These are phyloP conservation scores for Bellardia bayeri DNA, from an alignment of 2,888 invertebrate species.

Conservation along the genomic window DNA sequence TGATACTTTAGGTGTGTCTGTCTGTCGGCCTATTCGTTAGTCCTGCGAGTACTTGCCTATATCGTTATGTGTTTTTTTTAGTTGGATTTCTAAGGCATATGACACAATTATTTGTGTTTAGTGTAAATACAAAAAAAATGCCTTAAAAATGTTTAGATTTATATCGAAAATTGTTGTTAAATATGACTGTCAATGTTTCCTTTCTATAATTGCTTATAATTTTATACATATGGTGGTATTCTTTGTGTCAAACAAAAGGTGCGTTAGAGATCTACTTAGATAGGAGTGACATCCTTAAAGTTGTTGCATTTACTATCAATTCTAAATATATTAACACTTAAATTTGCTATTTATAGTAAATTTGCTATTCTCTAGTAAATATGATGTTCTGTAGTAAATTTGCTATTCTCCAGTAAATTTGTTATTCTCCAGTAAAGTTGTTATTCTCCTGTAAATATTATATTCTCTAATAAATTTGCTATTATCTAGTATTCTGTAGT, in stretches of 20 bases:
- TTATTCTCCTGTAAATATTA: no score
- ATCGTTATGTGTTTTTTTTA: slow-evolving; percentile 13
- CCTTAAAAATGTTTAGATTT: slow-evolving; percentile 63
- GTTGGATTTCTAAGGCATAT: slow-evolving; percentile 63
- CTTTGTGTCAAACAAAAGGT: slow-evolving; percentile 4
- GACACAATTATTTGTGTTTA: slow-evolving; percentile 69
- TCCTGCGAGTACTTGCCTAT: slow-evolving; percentile 7
- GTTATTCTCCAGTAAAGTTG: background rate
- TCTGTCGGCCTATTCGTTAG: slow-evolving; percentile 21
- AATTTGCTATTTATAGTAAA: no score
- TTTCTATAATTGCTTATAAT: slow-evolving; percentile 64
- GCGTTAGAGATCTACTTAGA: background rate
- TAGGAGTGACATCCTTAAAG: background rate
- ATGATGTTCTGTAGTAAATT: background rate
- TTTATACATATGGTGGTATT: slow-evolving; percentile 64
- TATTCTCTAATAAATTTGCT: no score
- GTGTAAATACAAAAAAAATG: slow-evolving; percentile 37
- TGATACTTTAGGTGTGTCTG: slow-evolving; percentile 71
- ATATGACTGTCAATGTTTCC: slow-evolving; percentile 29
- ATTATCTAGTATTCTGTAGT: no score
- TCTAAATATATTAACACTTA: no score
- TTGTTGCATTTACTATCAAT: no score
- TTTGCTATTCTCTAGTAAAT: background rate
- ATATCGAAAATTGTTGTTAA: slow-evolving; percentile 65
- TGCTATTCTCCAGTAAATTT: no score